A percentile compares a stretch with the other conserved stretches of the same genome.
phyloP scores from a whole-genome alignment of 2,888 invertebrate species.

The Trilocha varians region DNA sequence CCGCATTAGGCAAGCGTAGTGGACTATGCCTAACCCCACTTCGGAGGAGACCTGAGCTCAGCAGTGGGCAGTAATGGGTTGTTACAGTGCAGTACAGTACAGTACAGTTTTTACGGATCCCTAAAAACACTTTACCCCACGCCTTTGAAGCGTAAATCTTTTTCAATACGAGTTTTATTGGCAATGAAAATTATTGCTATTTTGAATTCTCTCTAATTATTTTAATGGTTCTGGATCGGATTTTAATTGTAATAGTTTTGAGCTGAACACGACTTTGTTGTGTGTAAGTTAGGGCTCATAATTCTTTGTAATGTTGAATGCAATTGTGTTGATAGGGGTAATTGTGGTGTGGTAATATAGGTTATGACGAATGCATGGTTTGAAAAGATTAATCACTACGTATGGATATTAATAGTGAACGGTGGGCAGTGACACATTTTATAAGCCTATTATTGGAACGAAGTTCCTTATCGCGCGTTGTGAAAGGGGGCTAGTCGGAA shows the following conservation, averaged over 20 bases:
- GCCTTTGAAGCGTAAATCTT: slow-evolving; percentile 28
- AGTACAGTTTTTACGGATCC: too few species aligned
- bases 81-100: too few species aligned
- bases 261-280: slow-evolving; percentile 3
- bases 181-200: slow-evolving; percentile 43
- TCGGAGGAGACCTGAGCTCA: too few species aligned
- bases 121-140: slow-evolving; percentile 14
- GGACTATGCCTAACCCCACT: too few species aligned
- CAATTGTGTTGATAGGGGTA: not conserved
- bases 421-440: not conserved
- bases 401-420: slow-evolving; percentile 39
- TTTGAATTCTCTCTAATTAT: slow-evolving; percentile 42
- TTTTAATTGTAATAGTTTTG: not conserved
- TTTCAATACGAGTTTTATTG: slow-evolving; percentile 42
- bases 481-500: too few species aligned
- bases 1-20: too few species aligned
- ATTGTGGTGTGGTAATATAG: slow-evolving; percentile 3
- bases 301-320: slow-evolving; percentile 1
- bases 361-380: slow-evolving; percentile 36
- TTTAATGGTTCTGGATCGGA: slow-evolving; percentile 33
- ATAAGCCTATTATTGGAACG: too few species aligned
- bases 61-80: too few species aligned
- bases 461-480: too few species aligned
- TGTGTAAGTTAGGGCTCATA: not conserved
- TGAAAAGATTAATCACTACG: slow-evolving; percentile 44